Evolutionary conservation across 2,797 vertebrate genomes (phyloP).

Genomic region (Sus cebifrons): DNA sequence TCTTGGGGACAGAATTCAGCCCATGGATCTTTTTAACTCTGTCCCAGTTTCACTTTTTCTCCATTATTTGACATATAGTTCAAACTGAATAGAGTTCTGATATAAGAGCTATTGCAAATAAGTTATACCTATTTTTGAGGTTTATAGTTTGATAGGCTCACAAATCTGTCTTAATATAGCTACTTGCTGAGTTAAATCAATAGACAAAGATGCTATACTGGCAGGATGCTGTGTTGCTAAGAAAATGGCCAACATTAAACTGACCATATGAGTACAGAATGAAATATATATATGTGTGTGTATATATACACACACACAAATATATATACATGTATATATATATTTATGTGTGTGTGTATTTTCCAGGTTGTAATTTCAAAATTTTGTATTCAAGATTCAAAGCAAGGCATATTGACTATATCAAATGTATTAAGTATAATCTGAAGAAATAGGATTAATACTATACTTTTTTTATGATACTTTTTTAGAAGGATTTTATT

Average conservation of each 20-base stretch:
- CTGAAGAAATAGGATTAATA: not conserved
- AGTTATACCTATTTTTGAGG: not conserved
- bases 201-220: slow-evolving; percentile 22
- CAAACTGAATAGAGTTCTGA: not conserved
- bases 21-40: slow-evolving; percentile 7
- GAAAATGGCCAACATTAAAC: slow-evolving; percentile 41
- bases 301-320: not conserved
- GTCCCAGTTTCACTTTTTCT: not conserved
- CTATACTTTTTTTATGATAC: not conserved
- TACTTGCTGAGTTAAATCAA: slow-evolving; percentile 47
- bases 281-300: not conserved
- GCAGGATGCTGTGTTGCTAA: not conserved
- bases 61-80: slow-evolving; percentile 52
- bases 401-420: not conserved
- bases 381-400: not conserved
- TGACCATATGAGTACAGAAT: not conserved
- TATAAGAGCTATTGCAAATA: slow-evolving; percentile 6
- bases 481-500: slow-evolving; percentile 18
- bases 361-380: not conserved
- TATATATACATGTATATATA: not conserved
- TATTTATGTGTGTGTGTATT: not conserved
- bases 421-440: not conserved
- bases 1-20: slow-evolving; percentile 25
- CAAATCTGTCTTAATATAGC: slow-evolving; percentile 46
- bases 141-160: slow-evolving; percentile 13